Conservation (phyloP, 1,140 invertebrate species). For the Ectropis grisescens region DNA sequence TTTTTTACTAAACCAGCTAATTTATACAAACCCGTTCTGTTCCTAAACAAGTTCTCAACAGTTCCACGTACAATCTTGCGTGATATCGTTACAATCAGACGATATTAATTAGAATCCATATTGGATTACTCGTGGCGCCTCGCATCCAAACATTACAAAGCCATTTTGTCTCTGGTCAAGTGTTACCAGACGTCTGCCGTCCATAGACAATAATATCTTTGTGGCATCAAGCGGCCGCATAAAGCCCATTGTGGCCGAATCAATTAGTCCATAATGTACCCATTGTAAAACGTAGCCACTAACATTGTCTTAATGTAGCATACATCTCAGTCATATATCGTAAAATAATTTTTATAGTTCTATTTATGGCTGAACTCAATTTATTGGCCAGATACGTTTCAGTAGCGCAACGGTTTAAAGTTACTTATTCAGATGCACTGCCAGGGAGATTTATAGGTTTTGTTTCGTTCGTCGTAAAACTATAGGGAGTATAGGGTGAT, state of each 20-base stretch:
- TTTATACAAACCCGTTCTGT: too few species aligned
- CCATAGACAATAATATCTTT: slow-evolving; percentile 63
- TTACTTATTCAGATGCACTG: slow-evolving; percentile 26
- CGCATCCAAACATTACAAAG: slow-evolving; percentile 54
- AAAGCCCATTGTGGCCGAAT: slow-evolving; percentile 61
- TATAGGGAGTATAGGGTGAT: slow-evolving; percentile 13
- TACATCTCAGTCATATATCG: slow-evolving; percentile 46
- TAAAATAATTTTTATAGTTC: slow-evolving; percentile 65
- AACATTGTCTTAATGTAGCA: slow-evolving; percentile 65
- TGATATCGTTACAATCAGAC: too few species aligned
- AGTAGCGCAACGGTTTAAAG: slow-evolving; percentile 47
- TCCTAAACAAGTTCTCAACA: too few species aligned
- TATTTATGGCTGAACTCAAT: slow-evolving; percentile 54
- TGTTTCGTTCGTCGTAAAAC: slow-evolving; percentile 35
- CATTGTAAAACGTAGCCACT: slow-evolving; percentile 54
- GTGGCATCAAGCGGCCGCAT: slow-evolving; percentile 42
- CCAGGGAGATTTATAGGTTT: slow-evolving; percentile 32
- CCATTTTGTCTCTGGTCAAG: slow-evolving; percentile 67
- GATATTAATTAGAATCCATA: slow-evolving; percentile 48
- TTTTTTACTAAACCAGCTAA: too few species aligned
- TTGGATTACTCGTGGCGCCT: slow-evolving; percentile 65
- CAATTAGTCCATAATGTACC: slow-evolving; percentile 62
- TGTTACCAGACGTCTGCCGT: slow-evolving; percentile 63
- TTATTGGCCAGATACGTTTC: slow-evolving; percentile 60
- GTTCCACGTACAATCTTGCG: too few species aligned